phyloP scores from a whole-genome alignment of 2,888 invertebrate genomes.

The Megaustenia siamemsis region DNA sequence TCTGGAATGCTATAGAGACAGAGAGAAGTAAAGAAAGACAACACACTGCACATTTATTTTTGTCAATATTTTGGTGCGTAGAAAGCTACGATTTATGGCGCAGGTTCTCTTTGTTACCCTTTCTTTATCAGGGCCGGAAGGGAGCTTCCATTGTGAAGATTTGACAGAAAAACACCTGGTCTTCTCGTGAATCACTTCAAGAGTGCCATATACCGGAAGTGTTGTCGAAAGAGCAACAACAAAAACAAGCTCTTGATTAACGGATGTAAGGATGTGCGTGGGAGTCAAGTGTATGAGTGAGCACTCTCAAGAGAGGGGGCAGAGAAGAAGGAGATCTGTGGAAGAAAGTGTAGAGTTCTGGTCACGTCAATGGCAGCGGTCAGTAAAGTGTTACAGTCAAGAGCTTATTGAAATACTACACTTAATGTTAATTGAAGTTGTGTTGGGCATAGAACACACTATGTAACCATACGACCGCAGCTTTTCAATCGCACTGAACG shows the following conservation, averaged over 20 bases:
- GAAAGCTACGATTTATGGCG: no score
- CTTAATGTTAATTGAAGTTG: not conserved
- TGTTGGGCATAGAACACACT: no score
- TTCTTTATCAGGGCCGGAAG: no score
- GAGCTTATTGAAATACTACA: constrained; percentile 2
- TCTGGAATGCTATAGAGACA: no score
- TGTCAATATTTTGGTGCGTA: no score
- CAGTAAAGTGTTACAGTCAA: not conserved
- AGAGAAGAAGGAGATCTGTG: not conserved
- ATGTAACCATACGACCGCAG: no score
- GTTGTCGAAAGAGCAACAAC: not conserved
- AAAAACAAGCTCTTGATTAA: constrained; percentile 2
- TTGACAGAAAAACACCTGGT: not conserved
- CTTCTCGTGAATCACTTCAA: not conserved
- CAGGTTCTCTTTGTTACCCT: no score
- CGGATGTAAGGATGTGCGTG: constrained; percentile 22
- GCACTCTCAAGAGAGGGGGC: not conserved
- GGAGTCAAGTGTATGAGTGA: constrained; percentile 18
- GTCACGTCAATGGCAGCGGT: not conserved
- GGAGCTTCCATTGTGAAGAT: not conserved
- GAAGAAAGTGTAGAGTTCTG: not conserved
- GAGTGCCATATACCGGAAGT: not conserved
- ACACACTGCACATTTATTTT: no score
- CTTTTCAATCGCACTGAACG: no score
- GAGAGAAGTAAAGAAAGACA: no score